Base-by-base conservation (phyloP, 2,888 invertebrate genomes). In the Thymelicus acteon region DNA sequence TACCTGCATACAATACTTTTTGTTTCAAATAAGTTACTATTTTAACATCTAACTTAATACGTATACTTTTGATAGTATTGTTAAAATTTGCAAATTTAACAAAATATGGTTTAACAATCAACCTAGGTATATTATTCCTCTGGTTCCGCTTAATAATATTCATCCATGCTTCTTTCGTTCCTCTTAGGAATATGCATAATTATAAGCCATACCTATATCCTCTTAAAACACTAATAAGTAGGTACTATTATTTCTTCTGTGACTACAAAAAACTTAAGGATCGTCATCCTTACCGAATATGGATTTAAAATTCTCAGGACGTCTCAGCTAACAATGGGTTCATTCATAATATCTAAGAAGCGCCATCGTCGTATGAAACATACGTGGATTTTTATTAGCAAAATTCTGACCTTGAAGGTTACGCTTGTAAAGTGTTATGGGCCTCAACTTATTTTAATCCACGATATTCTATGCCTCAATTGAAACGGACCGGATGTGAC, bases 281-380 rank as follows among this genome's bases (percentile, higher is more conserved):
- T 54, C 44, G 62, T 48, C 68, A 69, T 69, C 68, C 68, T 63
- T 63, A 69, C 48, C 47, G 48, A 58, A 68, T 48, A 63, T 19
- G 48, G 47, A 57, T 40, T 63, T 58, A 69, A 69, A 58, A 69
- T 69, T 69, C 69, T 39, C 54, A 15, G 12, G 57, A 24, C 75
- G 78, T 77, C 76, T 57, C 37, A 13, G n/a, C 48, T 72, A 76
- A 86, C 86, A 88, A 86, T 81, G 76, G 80, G 73, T 84, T 85
- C 88, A 89, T 89, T 89, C 87, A 89, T 86, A 82, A 83, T 85
- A 75, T 76, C 77, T 76, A 47, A 76, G 78, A 80, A 80, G 71
- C 52, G 71, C 13, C 60, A 49, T 54, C 64, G 24, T 57, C 54
- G 44, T 62, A 47, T 44, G 64, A 19, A 40, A 39, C 48, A 60